These are phyloP conservation scores for Drosophila paramelanica DNA, from an alignment of 2,888 invertebrate species.

Conservation along the genomic window DNA sequence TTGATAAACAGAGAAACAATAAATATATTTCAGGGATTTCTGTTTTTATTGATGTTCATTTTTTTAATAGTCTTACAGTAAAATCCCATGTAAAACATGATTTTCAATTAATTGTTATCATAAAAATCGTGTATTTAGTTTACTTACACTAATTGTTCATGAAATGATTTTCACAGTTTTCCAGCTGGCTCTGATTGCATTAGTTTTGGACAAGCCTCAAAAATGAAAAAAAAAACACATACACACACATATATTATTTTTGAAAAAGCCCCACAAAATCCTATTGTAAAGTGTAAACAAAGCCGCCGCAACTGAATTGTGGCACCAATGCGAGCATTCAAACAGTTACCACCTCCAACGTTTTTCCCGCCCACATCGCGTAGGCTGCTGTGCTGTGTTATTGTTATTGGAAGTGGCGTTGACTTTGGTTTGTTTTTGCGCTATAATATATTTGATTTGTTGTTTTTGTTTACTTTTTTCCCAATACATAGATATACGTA, in stretches of 20 bases:
- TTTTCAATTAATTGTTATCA: conserved; percentile 5
- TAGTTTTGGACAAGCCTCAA: conserved; percentile 17
- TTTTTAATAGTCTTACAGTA: no score
- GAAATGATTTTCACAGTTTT: conserved; percentile 16
- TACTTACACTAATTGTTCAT: conserved; percentile 9
- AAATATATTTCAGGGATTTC: background rate
- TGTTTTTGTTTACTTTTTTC: conserved; percentile 40
- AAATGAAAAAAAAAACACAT: background rate
- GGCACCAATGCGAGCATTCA: conserved; percentile 57
- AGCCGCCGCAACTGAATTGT: conserved; percentile 74
- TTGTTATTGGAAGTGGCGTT: conserved; percentile 75
- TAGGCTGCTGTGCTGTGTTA: conserved; percentile 44
- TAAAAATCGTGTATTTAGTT: background rate
- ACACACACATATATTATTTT: background rate
- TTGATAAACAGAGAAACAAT: no score
- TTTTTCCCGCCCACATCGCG: background rate
- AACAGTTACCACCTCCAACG: conserved; percentile 13
- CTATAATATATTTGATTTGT: conserved; percentile 81
- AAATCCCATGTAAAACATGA: background rate
- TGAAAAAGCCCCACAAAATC: conserved; percentile 41
- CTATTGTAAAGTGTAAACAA: conserved; percentile 78
- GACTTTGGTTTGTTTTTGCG: conserved; percentile 78
- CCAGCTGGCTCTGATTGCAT: conserved; percentile 19
- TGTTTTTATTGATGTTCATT: background rate
- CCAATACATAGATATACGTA: background rate